These are phyloP conservation scores for Plodia interpunctella DNA, from an alignment of 1,140 invertebrate genomes.

Conservation along the genomic window DNA sequence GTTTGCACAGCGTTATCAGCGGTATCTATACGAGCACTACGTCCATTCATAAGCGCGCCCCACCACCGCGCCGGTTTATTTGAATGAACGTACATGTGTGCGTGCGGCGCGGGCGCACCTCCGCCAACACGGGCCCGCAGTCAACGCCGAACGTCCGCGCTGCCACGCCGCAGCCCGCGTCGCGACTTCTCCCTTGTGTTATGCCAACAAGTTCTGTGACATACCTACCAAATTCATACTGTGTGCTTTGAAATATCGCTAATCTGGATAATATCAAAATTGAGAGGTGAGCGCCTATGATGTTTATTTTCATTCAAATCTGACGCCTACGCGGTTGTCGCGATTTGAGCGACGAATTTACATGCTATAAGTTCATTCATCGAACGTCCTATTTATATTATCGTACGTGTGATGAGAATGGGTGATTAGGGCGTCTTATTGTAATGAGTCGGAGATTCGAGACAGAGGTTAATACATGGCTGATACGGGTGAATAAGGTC, in stretches of 20 bases:
- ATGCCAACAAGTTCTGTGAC: conserved; percentile 54
- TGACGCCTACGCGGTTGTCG: conserved; percentile 68
- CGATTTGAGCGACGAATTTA: conserved; percentile 73
- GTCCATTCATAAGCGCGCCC: conserved; percentile 69
- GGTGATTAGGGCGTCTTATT: conserved; percentile 42
- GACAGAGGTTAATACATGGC: conserved; percentile 41
- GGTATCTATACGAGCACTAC: conserved; percentile 67
- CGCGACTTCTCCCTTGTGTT: conserved; percentile 35
- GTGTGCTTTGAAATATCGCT: conserved; percentile 59
- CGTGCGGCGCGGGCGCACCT: conserved; percentile 55
- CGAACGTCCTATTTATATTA: conserved; percentile 63
- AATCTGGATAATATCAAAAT: conserved; percentile 72
- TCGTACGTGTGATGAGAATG: conserved; percentile 60
- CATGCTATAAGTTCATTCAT: conserved; percentile 72
- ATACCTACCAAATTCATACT: conserved; percentile 30
- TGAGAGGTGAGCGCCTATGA: conserved; percentile 59
- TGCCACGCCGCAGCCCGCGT: conserved; percentile 29
- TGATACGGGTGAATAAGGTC: conserved; percentile 24
- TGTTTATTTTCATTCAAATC: conserved; percentile 71
- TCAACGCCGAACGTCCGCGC: conserved; percentile 36
- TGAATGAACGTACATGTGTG: conserved; percentile 59
- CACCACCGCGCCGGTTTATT: conserved; percentile 34
- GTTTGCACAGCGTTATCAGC: conserved; percentile 55
- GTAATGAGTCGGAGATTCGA: conserved; percentile 28
- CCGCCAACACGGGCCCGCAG: conserved; percentile 34